Base-by-base conservation (phyloP, 2,113 vertebrate species). In the Sturnira hondurensis region DNA sequence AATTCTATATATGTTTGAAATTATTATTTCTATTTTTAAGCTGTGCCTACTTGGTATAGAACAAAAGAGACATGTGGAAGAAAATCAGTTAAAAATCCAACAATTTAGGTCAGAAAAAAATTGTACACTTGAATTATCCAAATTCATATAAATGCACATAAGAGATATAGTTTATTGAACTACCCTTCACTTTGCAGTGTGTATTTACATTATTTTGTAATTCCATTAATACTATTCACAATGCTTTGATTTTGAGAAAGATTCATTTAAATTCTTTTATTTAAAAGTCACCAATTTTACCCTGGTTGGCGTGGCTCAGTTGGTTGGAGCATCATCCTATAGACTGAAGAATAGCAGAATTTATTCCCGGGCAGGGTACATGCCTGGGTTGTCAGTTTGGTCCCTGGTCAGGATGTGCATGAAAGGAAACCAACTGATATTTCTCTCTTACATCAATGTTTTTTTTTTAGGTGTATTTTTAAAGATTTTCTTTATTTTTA, bases 11-110 rank as follows among this genome's bases (percentile, higher is more conserved):
- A 28, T 83, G 33, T 78, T 78, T 41, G 87, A 56, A 68, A 73
- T 84, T 84, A 91, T 67, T 67, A 52, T 54, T 96, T 56, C 36
- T 73, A 20, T 88, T 91, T 96, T 95, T 86, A 73, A 92, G 9
- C 16, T 89, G 24, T 26, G 0, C 5, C 16, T 78, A 78, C 41
- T 85, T 91, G 31, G 20, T 58, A 68, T 47, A 91, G 7, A 95
- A 36, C 38, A 78, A 96, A 91, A 91, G 22, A 76, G 5, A 61
- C 8, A 63, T 47, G 4, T 31, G 8, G 52, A 90, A 73, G 31
- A 93, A 90, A 82, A 96, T 12, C 26, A 80, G 36, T 58, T 94
- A n/a, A 36, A 91, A 87, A 80, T 41, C 9, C 11, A 58, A 94
- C 31, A 65, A 17, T 80, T 96, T 84, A 77, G 56, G 10, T 15